Conservation (phyloP, 2,113 vertebrate genomes). For the Notothenia rossii region DNA sequence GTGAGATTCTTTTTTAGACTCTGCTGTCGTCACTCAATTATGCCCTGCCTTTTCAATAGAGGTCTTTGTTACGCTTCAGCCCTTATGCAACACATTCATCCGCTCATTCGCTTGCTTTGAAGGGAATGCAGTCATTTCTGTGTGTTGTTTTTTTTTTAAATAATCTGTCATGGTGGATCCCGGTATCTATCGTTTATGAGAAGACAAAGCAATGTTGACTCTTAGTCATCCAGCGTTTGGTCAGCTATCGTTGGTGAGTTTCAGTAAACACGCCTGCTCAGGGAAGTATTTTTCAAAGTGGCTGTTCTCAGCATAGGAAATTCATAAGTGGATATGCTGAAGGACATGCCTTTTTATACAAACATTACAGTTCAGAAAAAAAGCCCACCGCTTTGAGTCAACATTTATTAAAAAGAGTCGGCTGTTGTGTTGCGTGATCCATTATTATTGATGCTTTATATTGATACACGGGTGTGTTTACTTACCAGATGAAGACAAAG, state of each 20-base stretch:
- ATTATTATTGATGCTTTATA: constrained; percentile 40
- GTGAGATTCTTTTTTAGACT: constrained; percentile 51
- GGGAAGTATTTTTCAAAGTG: constrained; percentile 35
- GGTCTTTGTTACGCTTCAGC: constrained; percentile 57
- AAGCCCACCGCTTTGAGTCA: constrained; percentile 26
- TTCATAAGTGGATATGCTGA: constrained; percentile 62
- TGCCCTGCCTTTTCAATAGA: constrained; percentile 53
- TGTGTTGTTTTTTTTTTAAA: neutral
- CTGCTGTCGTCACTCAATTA: constrained; percentile 67
- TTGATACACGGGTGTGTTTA: constrained; percentile 17
- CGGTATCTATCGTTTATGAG: constrained; percentile 27
- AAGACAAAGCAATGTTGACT: constrained; percentile 45
- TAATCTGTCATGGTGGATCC: constrained; percentile 15
- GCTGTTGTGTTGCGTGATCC: constrained; percentile 43
- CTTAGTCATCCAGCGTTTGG: constrained; percentile 38
- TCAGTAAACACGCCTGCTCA: constrained; percentile 21
- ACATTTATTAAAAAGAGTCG: constrained; percentile 46
- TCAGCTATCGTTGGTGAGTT: constrained; percentile 16
- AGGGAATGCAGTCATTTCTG: constrained; percentile 27
- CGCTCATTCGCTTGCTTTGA: constrained; percentile 29
- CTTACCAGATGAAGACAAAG: constrained; percentile 39
- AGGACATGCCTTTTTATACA: constrained; percentile 39
- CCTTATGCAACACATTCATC: constrained; percentile 42
- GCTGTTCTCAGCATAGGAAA: constrained; percentile 39
- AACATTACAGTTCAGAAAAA: constrained; percentile 36